Base-by-base conservation (phyloP, 2,797 vertebrate species). In the Distichodus sexfasciatus region DNA sequence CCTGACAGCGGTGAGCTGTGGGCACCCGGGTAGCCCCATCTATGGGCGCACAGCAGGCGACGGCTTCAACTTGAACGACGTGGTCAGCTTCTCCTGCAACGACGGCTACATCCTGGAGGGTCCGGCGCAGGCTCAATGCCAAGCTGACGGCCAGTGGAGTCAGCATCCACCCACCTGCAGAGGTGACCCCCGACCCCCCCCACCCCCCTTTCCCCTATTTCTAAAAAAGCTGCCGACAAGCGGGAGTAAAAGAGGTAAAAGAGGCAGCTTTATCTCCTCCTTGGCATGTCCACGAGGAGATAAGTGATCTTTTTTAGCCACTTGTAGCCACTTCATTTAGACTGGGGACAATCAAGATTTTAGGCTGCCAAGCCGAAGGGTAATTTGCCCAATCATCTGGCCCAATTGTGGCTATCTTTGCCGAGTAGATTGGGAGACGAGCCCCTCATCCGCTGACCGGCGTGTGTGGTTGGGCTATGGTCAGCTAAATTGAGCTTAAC, bases 1-100 rank as follows among this genome's bases (percentile, higher is more conserved):
- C n/a, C 28, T 17, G 1, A 9, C 75, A 98, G 97, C 97, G 0
- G 85, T 99, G 82, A 99, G 97, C 72, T 99, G 97, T 55, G 97
- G 97, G 75, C 97, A 99, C 77, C 97, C 97, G 1, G 96, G 97
- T 0, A 99, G 96, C 76, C 97, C 97, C 2, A 97, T 98, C 86
- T 98, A 99, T 65, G 97, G 97, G 67, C 94, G 94, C 81, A 96
- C 97, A 68, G 91, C 89, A 75, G 97, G 96, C 57, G 96, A 93
- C 1, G 96, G 96, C 79, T 99, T 95, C 82, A 99, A 99, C 86
- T 95, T 96, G 86, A 96, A 98, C 69, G 96, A 99, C 0, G 86
- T 96, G 66, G 96, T 99, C 53, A 94, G 90, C 33, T 98, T 99
- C 84, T 92, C 90, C 23, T 99, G 97, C 80, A 98, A 98, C 78